These are phyloP conservation scores for Lates calcarifer DNA, from an alignment of 2,113 vertebrate species.

Conservation along the genomic window DNA sequence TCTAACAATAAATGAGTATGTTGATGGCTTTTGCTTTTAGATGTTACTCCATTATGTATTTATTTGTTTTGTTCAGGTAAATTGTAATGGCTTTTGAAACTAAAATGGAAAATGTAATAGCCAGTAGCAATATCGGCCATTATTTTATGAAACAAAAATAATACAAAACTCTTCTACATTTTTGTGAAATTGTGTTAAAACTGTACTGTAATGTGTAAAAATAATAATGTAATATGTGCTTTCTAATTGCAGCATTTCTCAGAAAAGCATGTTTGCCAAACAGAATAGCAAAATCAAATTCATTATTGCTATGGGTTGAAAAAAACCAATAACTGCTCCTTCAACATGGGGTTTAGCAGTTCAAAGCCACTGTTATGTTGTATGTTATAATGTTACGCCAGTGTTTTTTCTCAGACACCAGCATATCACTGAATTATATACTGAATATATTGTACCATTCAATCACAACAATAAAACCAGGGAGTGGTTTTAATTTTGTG, in stretches of 20 bases:
- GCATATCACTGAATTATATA: background rate
- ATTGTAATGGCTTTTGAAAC: conserved; percentile 23
- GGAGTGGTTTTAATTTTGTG: no score
- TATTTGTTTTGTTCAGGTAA: conserved; percentile 41
- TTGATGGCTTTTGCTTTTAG: conserved; percentile 4
- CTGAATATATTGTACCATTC: no score
- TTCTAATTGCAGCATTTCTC: conserved; percentile 6
- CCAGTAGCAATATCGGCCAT: background rate
- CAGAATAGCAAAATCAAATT: background rate
- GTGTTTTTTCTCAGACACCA: background rate
- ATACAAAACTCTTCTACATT: background rate
- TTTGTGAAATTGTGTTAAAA: background rate
- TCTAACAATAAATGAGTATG: conserved; percentile 14
- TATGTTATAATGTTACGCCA: background rate
- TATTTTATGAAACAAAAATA: background rate
- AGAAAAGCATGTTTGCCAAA: background rate
- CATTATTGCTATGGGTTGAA: background rate
- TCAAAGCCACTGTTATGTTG: background rate
- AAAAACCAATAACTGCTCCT: background rate
- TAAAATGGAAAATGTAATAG: conserved; percentile 32
- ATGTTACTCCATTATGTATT: conserved; percentile 29
- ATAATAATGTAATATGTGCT: background rate
- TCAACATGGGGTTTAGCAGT: background rate
- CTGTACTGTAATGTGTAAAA: background rate
- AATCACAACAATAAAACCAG: no score